phyloP scores from a whole-genome alignment of 2,113 vertebrate genomes.

The Laticauda laticaudata region DNA sequence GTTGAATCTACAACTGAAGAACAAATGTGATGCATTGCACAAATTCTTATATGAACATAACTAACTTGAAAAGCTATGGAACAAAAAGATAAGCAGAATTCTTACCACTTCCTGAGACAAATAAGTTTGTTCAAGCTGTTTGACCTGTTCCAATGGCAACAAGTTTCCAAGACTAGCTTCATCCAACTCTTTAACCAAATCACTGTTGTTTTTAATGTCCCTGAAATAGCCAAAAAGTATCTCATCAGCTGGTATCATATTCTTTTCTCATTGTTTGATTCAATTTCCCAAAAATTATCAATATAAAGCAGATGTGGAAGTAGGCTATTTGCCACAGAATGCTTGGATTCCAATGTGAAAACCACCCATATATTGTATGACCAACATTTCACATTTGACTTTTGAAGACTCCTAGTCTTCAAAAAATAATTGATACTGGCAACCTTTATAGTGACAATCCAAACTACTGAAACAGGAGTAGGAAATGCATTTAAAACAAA shows the following conservation, averaged over 20 bases:
- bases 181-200: conserved; percentile 71
- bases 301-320: conserved; percentile 47
- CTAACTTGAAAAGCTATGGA: neutral
- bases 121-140: conserved; percentile 74
- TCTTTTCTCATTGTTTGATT: conserved; percentile 14
- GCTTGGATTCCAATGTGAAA: neutral
- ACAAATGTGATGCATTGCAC: neutral
- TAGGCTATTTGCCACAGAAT: neutral
- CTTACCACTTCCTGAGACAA: conserved; percentile 77
- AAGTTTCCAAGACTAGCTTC: conserved; percentile 72
- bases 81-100: conserved; percentile 8
- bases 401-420: neutral
- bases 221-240: conserved; percentile 68
- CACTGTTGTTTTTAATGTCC: conserved; percentile 73
- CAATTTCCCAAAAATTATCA: conserved; percentile 7
- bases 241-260: conserved; percentile 26
- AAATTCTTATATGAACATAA: neutral
- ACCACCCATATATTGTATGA: neutral
- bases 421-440: neutral
- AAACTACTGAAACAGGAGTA: accelerated
- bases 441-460: neutral
- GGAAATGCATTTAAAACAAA: neutral
- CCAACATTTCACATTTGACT: neutral
- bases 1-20: neutral
- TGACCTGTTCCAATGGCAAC: conserved; percentile 66